phyloP scores from a whole-genome alignment of 2,797 vertebrate species.

The Sparidentex hasta region DNA sequence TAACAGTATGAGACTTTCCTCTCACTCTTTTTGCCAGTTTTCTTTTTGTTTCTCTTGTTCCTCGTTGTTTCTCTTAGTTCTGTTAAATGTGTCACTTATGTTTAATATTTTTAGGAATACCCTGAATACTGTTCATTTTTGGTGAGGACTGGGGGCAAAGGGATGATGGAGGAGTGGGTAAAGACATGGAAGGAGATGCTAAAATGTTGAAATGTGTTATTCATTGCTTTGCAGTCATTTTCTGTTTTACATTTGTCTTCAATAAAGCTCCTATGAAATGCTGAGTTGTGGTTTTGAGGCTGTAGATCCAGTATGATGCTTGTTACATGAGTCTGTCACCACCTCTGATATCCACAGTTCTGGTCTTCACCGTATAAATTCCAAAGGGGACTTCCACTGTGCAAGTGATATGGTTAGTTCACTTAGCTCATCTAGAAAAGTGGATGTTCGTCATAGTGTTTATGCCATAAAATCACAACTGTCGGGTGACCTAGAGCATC shows the following conservation, averaged over 20 bases:
- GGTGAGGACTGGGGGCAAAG: neutral
- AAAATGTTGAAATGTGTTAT: too few relatives aligned
- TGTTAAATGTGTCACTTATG: neutral
- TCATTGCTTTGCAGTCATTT: too few relatives aligned
- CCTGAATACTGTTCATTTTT: neutral
- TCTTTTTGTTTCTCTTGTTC: neutral
- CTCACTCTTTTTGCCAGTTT: too few relatives aligned
- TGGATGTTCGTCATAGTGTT: neutral
- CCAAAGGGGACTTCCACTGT: neutral
- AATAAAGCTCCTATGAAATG: neutral
- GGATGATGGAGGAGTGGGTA: too few relatives aligned
- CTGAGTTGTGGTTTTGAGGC: neutral
- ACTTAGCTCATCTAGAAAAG: neutral
- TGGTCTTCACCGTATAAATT: neutral
- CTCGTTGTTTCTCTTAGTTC: neutral
- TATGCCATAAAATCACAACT: slow-evolving; percentile 3
- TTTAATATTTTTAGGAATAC: neutral
- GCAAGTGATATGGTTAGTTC: neutral
- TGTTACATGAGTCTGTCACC: neutral
- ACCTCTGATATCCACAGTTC: too few relatives aligned
- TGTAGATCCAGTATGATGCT: neutral
- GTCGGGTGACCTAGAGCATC: neutral
- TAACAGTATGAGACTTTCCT: neutral
- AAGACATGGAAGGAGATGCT: too few relatives aligned
- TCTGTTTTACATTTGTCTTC: neutral